A percentile compares a stretch with the other conserved stretches of the same genome.
phyloP scores from a whole-genome alignment of 2,113 vertebrate genomes.

The Neotoma lepida region DNA sequence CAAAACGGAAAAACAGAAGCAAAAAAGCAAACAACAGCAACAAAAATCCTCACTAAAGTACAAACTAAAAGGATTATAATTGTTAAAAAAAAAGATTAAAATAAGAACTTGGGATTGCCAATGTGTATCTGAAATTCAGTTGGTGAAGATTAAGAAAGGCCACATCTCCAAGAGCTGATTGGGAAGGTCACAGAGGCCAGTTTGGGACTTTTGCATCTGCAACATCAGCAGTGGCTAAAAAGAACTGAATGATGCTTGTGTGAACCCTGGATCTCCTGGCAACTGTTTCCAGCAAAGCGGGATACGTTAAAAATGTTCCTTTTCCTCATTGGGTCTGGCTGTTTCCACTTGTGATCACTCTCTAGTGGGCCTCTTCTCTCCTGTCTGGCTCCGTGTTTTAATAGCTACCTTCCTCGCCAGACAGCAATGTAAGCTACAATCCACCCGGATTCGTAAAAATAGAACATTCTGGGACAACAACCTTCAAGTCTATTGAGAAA shows the following conservation, averaged over 20 bases:
- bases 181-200: background rate
- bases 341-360: conserved; percentile 33
- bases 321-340: conserved; percentile 4
- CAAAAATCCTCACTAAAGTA: background rate
- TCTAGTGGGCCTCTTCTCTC: conserved; percentile 42
- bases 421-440: conserved; percentile 52
- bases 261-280: conserved; percentile 38
- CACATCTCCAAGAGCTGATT: background rate
- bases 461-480: conserved; percentile 45
- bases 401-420: conserved; percentile 61
- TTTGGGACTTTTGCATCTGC: background rate
- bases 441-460: conserved; percentile 55
- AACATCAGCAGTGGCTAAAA: background rate
- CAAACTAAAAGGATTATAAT: background rate
- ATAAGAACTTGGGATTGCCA: background rate
- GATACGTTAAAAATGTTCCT: background rate
- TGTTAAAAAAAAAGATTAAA: background rate
- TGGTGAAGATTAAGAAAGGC: background rate
- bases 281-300: conserved; percentile 31
- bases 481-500: conserved; percentile 53
- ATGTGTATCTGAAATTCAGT: background rate
- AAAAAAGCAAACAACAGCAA: background rate
- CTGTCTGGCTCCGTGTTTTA: conserved; percentile 48
- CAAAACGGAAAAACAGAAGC: background rate
- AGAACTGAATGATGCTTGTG: background rate